Evolutionary conservation across 2,888 invertebrate species (phyloP).

Genomic region (Automeris io): DNA sequence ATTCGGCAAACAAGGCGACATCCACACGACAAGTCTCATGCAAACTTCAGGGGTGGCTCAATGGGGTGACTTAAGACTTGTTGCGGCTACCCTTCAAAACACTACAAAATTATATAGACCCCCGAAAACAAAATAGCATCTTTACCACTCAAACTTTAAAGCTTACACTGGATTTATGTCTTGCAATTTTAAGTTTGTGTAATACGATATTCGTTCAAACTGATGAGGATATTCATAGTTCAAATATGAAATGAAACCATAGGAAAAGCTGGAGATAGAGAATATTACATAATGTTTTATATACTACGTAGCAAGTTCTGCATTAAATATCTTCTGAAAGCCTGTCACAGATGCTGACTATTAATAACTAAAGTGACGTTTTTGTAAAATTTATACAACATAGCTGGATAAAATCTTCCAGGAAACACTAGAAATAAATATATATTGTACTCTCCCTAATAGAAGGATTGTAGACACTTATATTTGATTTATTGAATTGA

Average conservation of each 20-base stretch:
- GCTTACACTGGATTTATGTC: slow-evolving; percentile 4
- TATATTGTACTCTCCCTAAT: too few species aligned
- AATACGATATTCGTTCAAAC: slow-evolving; percentile 68
- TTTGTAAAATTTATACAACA: too few species aligned
- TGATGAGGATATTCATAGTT: slow-evolving; percentile 72
- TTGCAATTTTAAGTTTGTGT: slow-evolving; percentile 26
- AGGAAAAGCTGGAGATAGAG: slow-evolving; percentile 38
- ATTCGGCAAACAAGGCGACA: slow-evolving; percentile 61
- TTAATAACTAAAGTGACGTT: not conserved
- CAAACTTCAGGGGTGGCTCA: slow-evolving; percentile 48
- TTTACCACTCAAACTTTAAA: slow-evolving; percentile 11
- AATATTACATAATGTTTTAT: slow-evolving; percentile 29
- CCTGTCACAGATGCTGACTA: too few species aligned
- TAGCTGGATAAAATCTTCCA: too few species aligned
- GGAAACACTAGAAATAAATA: too few species aligned
- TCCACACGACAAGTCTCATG: slow-evolving; percentile 53
- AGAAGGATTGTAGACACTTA: too few species aligned
- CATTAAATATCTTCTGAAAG: not conserved
- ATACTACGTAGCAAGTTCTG: too few species aligned
- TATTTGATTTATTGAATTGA: too few species aligned
- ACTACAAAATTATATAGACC: slow-evolving; percentile 8
- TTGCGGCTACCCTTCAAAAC: slow-evolving; percentile 50
- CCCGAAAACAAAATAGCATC: slow-evolving; percentile 8
- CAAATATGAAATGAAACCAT: slow-evolving; percentile 54
- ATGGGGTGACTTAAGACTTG: slow-evolving; percentile 52